These are phyloP conservation scores for Sebastes glaucus DNA, from an alignment of 2,797 vertebrate genomes.

Conservation along the genomic window DNA sequence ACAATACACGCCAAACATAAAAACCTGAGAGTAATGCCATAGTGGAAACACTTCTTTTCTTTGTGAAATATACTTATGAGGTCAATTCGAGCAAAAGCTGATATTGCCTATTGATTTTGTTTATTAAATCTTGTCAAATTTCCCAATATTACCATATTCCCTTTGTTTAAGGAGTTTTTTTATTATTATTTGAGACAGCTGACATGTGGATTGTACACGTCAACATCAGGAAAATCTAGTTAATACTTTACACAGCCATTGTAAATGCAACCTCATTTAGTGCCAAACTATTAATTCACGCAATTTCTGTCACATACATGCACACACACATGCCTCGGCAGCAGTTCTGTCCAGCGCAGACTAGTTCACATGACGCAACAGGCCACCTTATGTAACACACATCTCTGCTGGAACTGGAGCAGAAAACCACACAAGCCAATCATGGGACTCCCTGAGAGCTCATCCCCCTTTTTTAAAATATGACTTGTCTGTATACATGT, in stretches of 20 bases:
- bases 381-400: slow-evolving; percentile 72
- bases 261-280: not conserved
- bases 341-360: slow-evolving; percentile 52
- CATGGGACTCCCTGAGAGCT: slow-evolving; percentile 6
- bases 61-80: not conserved
- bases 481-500: slow-evolving; percentile 31
- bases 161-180: not conserved
- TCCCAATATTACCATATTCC: not conserved
- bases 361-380: slow-evolving; percentile 60
- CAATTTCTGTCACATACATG: slow-evolving; percentile 1
- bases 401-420: slow-evolving; percentile 71
- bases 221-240: not conserved
- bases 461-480: slow-evolving; percentile 33
- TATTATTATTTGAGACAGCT: not conserved
- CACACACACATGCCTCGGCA: slow-evolving; percentile 2
- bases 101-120: not conserved
- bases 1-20: not conserved
- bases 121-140: not conserved
- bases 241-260: not conserved
- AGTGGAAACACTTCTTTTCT: not conserved
- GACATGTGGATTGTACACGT: not conserved
- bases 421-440: slow-evolving; percentile 64
- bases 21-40: not conserved
- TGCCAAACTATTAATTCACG: not conserved
- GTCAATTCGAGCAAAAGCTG: not conserved